These are phyloP conservation scores for Columba guinea DNA, from an alignment of 2,797 vertebrate species.

Conservation along the genomic window DNA sequence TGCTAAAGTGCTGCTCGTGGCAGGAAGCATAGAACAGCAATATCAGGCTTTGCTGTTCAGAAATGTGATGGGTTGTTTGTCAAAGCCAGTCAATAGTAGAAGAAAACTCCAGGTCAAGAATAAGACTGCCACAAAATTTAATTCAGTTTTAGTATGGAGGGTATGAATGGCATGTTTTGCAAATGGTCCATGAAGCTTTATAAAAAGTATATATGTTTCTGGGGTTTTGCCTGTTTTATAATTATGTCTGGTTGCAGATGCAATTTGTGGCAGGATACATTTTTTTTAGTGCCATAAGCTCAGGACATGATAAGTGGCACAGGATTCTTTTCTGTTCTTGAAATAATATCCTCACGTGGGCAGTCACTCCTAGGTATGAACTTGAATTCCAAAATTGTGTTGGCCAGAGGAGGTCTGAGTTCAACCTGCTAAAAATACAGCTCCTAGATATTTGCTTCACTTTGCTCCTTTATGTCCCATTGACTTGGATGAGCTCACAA, in stretches of 20 bases:
- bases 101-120: neutral
- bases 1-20: neutral
- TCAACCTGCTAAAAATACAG: slow-evolving; percentile 20
- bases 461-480: neutral
- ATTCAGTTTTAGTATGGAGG: neutral
- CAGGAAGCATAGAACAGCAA: neutral
- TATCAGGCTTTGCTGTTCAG: neutral
- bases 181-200: neutral
- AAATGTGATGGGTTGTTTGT: neutral
- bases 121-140: neutral
- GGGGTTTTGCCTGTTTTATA: neutral
- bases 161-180: neutral
- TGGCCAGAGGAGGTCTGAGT: neutral
- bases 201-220: neutral
- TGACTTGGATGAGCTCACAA: neutral
- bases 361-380: neutral
- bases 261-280: neutral
- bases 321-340: neutral
- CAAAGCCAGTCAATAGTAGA: neutral
- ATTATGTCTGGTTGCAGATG: neutral
- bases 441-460: neutral
- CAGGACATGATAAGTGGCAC: neutral
- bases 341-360: neutral
- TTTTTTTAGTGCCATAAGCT: neutral
- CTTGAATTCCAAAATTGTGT: neutral